Conservation (phyloP, 2,888 invertebrate genomes). For the Macroteleia sp. region DNA sequence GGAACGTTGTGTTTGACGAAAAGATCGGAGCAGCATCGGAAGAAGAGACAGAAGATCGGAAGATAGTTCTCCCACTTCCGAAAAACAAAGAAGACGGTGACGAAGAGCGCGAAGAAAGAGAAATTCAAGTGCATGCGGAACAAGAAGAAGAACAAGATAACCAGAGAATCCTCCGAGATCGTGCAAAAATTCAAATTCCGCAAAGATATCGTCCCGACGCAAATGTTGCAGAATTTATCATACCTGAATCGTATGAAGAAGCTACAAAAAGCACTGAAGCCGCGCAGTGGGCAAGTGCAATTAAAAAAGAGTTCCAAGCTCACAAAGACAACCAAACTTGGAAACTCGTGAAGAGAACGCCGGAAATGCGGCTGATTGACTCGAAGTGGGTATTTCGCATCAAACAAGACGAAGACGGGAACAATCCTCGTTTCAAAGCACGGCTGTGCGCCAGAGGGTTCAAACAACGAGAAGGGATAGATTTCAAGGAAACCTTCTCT, state of each 20-base stretch:
- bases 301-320: slow-evolving; percentile 32
- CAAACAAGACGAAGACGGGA: slow-evolving; percentile 6
- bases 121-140: slow-evolving; percentile 6
- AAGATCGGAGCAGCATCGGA: slow-evolving; percentile 10
- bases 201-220: slow-evolving; percentile 8
- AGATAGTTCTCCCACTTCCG: slow-evolving; percentile 17
- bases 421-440: slow-evolving; percentile 15
- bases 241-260: slow-evolving; percentile 28
- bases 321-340: slow-evolving; percentile 32
- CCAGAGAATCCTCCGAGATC: slow-evolving; percentile 20
- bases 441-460: slow-evolving; percentile 23
- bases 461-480: slow-evolving; percentile 21
- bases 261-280: slow-evolving; percentile 20
- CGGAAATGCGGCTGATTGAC: slow-evolving; percentile 9
- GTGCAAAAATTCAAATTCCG: slow-evolving; percentile 8
- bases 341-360: slow-evolving; percentile 16
- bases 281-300: slow-evolving; percentile 27
- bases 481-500: slow-evolving; percentile 56
- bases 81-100: slow-evolving; percentile 13
- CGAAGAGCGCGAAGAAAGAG: background rate
- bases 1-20: slow-evolving; percentile 71
- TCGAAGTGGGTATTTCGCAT: slow-evolving; percentile 40
- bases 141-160: slow-evolving; percentile 11
- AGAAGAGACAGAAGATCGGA: slow-evolving; percentile 23
- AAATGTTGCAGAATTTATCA: slow-evolving; percentile 15